These are phyloP conservation scores for Trissolcus japonicus DNA, from an alignment of 2,888 invertebrate genomes.

Conservation along the genomic window DNA sequence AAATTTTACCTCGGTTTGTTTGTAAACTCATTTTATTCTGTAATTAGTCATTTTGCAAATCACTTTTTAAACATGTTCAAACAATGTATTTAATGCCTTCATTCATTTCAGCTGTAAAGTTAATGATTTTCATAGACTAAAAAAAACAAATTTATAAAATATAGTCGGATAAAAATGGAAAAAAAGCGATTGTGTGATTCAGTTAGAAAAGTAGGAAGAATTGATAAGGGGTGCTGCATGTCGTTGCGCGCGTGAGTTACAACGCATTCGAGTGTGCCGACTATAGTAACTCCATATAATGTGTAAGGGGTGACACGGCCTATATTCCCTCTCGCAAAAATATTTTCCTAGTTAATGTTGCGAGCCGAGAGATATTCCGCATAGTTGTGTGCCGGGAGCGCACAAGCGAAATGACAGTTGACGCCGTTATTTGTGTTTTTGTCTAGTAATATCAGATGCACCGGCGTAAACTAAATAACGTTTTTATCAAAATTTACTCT, in stretches of 20 bases:
- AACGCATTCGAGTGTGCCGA: slow-evolving; percentile 26
- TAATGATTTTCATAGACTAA: too few relatives aligned
- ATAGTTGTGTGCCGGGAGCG: slow-evolving; percentile 14
- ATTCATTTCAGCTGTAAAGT: too few relatives aligned
- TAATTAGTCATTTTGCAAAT: too few relatives aligned
- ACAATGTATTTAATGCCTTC: too few relatives aligned
- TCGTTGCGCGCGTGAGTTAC: slow-evolving; percentile 38
- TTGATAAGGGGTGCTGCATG: slow-evolving; percentile 40
- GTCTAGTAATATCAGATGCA: slow-evolving; percentile 4
- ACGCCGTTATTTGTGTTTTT: slow-evolving; percentile 15
- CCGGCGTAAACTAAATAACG: neutral
- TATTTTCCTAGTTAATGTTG: slow-evolving; percentile 41
- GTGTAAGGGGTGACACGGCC: slow-evolving; percentile 39
- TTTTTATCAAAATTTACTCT: slow-evolving; percentile 2
- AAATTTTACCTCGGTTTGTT: neutral
- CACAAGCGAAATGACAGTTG: slow-evolving; percentile 21
- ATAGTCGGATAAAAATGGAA: neutral
- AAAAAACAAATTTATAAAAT: too few relatives aligned
- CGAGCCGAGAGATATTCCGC: slow-evolving; percentile 29
- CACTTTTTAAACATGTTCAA: too few relatives aligned
- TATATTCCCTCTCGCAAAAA: slow-evolving; percentile 38
- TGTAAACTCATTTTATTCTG: too few relatives aligned
- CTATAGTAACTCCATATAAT: slow-evolving; percentile 37
- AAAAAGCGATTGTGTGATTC: slow-evolving; percentile 22
- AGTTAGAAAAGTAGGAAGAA: slow-evolving; percentile 40